These are phyloP conservation scores for Maniola hyperantus DNA, from an alignment of 2,888 invertebrate species.

Conservation along the genomic window DNA sequence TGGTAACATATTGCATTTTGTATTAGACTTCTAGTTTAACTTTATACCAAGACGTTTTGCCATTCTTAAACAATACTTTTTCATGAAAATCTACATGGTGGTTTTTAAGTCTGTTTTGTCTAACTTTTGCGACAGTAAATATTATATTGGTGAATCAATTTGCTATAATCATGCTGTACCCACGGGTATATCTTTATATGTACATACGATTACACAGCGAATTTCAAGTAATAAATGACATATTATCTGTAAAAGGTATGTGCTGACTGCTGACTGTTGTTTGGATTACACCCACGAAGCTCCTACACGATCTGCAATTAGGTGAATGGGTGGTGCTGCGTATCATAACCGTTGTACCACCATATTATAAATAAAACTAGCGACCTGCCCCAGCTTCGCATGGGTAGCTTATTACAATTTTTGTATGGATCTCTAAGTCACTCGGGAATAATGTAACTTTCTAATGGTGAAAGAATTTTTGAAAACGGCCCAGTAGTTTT, in stretches of 20 bases:
- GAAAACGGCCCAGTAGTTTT: too few relatives aligned
- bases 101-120: not conserved
- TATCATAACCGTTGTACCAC: not conserved
- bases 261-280: slow-evolving; percentile 3
- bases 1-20: slow-evolving; percentile 30
- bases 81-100: too few relatives aligned
- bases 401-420: too few relatives aligned
- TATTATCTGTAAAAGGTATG: slow-evolving; percentile 16
- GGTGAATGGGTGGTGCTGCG: not conserved
- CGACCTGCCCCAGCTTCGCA: too few relatives aligned
- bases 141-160: not conserved
- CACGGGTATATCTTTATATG: slow-evolving; percentile 1
- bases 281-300: not conserved
- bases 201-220: not conserved
- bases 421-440: too few relatives aligned
- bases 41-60: not conserved
- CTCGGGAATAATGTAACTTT: too few relatives aligned
- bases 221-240: not conserved
- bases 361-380: too few relatives aligned
- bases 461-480: too few relatives aligned
- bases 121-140: not conserved
- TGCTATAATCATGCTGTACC: not conserved
- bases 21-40: slow-evolving; percentile 16
- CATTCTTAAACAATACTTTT: not conserved
- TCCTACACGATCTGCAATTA: not conserved